Evolutionary conservation across 2,113 vertebrate species (phyloP).

Genomic region (Gila orcuttii): DNA sequence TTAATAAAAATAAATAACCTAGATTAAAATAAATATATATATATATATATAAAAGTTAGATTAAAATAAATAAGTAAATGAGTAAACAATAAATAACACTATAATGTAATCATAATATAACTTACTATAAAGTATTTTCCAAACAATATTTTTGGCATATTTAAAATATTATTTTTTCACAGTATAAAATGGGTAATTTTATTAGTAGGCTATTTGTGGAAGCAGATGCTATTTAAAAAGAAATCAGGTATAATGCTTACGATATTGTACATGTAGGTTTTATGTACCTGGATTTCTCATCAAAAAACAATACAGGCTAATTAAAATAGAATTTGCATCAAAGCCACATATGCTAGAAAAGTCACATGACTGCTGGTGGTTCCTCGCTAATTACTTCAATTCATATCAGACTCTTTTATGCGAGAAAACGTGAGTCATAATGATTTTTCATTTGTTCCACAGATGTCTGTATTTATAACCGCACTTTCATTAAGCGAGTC

Average conservation of each 20-base stretch:
- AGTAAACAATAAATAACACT: neutral
- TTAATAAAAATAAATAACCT: neutral
- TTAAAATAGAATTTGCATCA: neutral
- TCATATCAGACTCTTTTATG: conserved; percentile 2
- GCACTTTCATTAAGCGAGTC: conserved; percentile 8
- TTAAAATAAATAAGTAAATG: neutral
- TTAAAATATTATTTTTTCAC: neutral
- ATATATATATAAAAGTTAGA: neutral
- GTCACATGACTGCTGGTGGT: conserved; percentile 15
- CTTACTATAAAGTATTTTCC: neutral
- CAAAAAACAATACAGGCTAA: neutral
- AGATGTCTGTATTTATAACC: conserved; percentile 40
- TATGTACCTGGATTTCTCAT: neutral
- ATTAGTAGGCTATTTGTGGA: neutral
- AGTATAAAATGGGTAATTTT: too few species aligned
- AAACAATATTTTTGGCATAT: neutral
- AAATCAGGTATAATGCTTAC: neutral
- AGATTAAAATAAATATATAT: neutral
- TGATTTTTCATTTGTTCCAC: conserved; percentile 10
- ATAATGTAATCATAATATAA: neutral
- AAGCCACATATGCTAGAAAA: neutral
- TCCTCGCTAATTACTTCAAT: conserved; percentile 16
- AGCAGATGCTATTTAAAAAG: neutral
- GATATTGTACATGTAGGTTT: neutral
- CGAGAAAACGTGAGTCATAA: neutral